Evolutionary conservation across 1,140 invertebrate genomes (phyloP), one percentile per base, ranked within the genome.

Genomic region (Penaeus chinensis): DNA sequence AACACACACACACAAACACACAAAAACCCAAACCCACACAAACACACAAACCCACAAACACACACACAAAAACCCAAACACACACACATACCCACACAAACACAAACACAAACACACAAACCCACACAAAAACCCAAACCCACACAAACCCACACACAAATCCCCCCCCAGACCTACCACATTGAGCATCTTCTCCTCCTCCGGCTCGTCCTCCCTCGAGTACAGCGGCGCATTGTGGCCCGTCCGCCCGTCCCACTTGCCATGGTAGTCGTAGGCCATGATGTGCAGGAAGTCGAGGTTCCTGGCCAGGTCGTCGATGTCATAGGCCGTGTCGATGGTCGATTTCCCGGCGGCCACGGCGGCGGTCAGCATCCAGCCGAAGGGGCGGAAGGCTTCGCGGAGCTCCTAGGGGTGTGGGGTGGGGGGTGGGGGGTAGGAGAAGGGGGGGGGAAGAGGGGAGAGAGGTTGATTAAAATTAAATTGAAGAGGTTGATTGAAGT

Each of bases 181-280:
- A 87, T 89, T 89, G 10, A 87, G 82, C 54, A 42, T 54, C 42
- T 84, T 85, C 47, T 86, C 85, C 18, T 81, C 96, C 42, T 88
- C 1, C 94, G 95, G 84, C 62, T 92, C 91, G 86, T 90, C 85
- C 42, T 92, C 88, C 32, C 92, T 65, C 4, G 90, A 83, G 78
- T 91, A 92, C 32, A 93, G 88, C 3, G 93, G 92, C 0, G 96
- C 94, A 91, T 97, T 97, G 32, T 95, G 94, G 1, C 95, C 95
- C 0, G 96, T 95, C 76, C 93, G 93, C 0, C 92, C 93, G 90
- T 97, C 96, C 96, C 96, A 98, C 7, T 95, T 93, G 8, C 96
- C 96, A 90, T 97, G 96, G 92, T 97, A 97, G 92, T 98, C 97
- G 91, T 98, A 98, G 85, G 95, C 95, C 96, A 98, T 97, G 89